phyloP scores from a whole-genome alignment of 1,140 invertebrate species.

The Tetramorium simillimum region DNA sequence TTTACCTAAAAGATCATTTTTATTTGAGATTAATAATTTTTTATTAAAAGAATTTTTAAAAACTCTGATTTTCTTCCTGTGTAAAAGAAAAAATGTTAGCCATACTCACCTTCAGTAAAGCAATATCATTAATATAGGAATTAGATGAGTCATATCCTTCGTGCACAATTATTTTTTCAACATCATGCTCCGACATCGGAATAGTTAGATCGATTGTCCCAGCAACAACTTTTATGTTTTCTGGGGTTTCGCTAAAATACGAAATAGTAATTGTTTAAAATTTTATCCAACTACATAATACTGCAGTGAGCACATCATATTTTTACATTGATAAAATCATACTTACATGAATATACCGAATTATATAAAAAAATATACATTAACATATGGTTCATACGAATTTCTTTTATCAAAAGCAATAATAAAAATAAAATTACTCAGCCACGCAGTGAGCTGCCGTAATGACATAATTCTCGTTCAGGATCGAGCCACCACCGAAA shows the following conservation, averaged over 20 bases:
- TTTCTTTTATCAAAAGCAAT: background rate
- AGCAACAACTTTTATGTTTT: too few relatives aligned
- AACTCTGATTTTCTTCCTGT: background rate
- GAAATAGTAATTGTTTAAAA: slow-evolving; percentile 6
- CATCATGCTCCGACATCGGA: too few relatives aligned
- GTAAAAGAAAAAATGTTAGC: background rate
- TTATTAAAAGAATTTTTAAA: background rate
- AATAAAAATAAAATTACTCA: slow-evolving; percentile 16
- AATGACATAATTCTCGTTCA: slow-evolving; percentile 82
- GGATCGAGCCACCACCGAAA: slow-evolving; percentile 85
- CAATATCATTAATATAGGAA: slow-evolving; percentile 68
- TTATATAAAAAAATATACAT: background rate
- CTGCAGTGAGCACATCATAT: background rate
- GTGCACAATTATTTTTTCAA: too few relatives aligned
- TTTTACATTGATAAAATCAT: background rate
- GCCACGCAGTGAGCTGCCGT: slow-evolving; percentile 85
- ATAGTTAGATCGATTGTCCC: too few relatives aligned
- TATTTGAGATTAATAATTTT: background rate
- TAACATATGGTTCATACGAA: background rate
- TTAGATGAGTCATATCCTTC: slow-evolving; percentile 23
- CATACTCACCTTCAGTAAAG: slow-evolving; percentile 57
- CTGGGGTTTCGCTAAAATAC: background rate
- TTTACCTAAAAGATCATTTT: slow-evolving; percentile 56
- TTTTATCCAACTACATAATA: background rate
- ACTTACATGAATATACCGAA: background rate